Percentiles rank a stretch among this genome's conserved stretches.
phyloP scores from a whole-genome alignment of 2,888 invertebrate genomes.

The Andrena camellia region DNA sequence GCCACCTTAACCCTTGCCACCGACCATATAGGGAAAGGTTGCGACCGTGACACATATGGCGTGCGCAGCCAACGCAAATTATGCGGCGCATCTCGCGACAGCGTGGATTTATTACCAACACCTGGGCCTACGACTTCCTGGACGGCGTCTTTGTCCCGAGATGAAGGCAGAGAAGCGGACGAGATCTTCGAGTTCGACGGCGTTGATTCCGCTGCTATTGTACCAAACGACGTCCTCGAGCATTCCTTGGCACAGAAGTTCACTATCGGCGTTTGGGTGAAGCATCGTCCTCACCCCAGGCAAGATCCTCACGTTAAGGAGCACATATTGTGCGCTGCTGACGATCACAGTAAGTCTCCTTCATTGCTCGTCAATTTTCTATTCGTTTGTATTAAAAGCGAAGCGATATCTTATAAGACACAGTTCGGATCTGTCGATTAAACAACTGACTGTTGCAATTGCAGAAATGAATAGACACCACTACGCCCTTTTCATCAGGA shows the following conservation, averaged over 20 bases:
- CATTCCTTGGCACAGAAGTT: slow-evolving; percentile 93
- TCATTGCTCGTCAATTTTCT: neutral
- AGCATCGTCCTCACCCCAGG: slow-evolving; percentile 93
- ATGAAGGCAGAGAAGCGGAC: slow-evolving; percentile 91
- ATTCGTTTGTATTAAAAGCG: neutral
- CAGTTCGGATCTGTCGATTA: neutral
- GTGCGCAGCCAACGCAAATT: slow-evolving; percentile 94
- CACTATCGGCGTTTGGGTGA: slow-evolving; percentile 97
- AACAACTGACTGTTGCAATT: slow-evolving; percentile 70
- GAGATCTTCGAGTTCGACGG: slow-evolving; percentile 99
- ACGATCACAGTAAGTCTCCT: slow-evolving; percentile 95
- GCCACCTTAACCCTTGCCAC: slow-evolving; percentile 90
- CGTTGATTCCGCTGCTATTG: slow-evolving; percentile 93
- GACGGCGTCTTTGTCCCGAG: slow-evolving; percentile 88
- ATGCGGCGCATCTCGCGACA: slow-evolving; percentile 94
- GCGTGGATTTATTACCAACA: slow-evolving; percentile 94
- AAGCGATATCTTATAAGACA: too few species aligned
- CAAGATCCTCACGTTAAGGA: slow-evolving; percentile 97
- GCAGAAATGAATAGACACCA: slow-evolving; percentile 99
- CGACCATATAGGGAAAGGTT: slow-evolving; percentile 96
- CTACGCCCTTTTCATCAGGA: slow-evolving; percentile 98
- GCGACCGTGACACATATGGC: slow-evolving; percentile 97
- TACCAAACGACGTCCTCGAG: slow-evolving; percentile 91
- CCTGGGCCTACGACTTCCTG: slow-evolving; percentile 87
- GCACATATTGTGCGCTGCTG: slow-evolving; percentile 98